Percentiles rank a stretch among this genome's conserved stretches.
Conservation (phyloP, 2,113 vertebrate species). For the Upupa epops region DNA sequence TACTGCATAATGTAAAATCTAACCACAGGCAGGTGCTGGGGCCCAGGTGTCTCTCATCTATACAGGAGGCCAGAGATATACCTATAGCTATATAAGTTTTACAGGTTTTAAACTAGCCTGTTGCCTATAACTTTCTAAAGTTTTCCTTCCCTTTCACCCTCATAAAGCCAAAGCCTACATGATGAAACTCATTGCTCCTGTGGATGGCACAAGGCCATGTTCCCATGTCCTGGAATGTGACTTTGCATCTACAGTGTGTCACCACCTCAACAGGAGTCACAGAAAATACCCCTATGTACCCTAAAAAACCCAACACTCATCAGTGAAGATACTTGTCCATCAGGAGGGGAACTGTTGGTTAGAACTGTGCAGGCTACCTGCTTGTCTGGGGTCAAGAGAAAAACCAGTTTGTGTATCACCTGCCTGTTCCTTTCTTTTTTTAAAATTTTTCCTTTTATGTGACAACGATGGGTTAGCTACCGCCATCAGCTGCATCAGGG, state of each 20-base stretch:
- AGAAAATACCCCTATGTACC: background rate
- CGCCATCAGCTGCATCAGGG: too few relatives aligned
- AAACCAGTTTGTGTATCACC: too few relatives aligned
- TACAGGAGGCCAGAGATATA: background rate
- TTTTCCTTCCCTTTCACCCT: background rate
- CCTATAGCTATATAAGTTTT: too few relatives aligned
- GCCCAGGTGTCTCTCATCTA: background rate
- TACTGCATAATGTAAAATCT: background rate
- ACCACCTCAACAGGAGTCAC: background rate
- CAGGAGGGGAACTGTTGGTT: background rate
- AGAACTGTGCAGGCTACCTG: background rate
- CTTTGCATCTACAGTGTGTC: rapidly evolving
- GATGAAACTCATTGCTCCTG: background rate
- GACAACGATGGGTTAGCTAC: too few relatives aligned
- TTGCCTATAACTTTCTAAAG: background rate
- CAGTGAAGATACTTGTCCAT: background rate
- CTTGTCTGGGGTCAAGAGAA: too few relatives aligned
- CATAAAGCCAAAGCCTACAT: background rate
- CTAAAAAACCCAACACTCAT: background rate
- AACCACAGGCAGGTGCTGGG: background rate
- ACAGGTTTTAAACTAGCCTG: background rate
- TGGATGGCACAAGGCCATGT: background rate
- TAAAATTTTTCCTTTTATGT: too few relatives aligned
- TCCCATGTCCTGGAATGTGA: background rate
- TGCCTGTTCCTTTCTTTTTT: too few relatives aligned